Base-by-base conservation (phyloP, 2,888 invertebrate species). In the Plagiodera versicolora region DNA sequence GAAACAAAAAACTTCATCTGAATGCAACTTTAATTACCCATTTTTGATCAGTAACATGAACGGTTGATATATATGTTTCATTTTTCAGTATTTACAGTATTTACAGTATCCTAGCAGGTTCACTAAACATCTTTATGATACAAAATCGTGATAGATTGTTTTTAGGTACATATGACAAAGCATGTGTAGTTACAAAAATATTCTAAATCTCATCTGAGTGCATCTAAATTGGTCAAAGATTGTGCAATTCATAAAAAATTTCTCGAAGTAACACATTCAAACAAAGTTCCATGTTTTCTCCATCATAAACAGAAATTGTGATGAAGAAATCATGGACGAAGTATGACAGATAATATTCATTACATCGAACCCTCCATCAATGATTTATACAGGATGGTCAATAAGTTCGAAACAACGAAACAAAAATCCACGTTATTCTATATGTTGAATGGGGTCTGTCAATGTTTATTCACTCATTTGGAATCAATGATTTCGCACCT, bases 161-260 rank as follows among this genome's bases (percentile, higher is more conserved):
- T 57, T 65, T 68, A 71, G 69, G 72, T 72, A 69, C 68, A 69
- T 64, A 70, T 69, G 68, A 70, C 65, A 68, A 68, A 73, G 74
- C 73, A 69, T 73, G 68, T 67, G 69, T 68, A 63, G 64, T 66
- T 74, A 74, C 65, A 74, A 74, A 73, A 74, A 74, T 74, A 74
- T 70, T 69, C 73, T 73, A 74, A 70, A 70, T 70, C 68, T 67
- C 14, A 39, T 72, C 66, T 69, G 57, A 67, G 71, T 71, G 74
- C 73, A 69, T 71, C 74, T 74, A 74, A 65, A 73, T 75, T 75
- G 75, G 75, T 75, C 75, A 73, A 64, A 73, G 73, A 71, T 66
- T 69, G 72, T 71, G 73, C 72, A 67, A 66, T 65, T 63, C 53
- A 53, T 39, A 16, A 20, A 11, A 52, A 39, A 19, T 39, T 39